Evolutionary conservation across 2,113 vertebrate species (phyloP).

Genomic region (Amblyopsis rosae): DNA sequence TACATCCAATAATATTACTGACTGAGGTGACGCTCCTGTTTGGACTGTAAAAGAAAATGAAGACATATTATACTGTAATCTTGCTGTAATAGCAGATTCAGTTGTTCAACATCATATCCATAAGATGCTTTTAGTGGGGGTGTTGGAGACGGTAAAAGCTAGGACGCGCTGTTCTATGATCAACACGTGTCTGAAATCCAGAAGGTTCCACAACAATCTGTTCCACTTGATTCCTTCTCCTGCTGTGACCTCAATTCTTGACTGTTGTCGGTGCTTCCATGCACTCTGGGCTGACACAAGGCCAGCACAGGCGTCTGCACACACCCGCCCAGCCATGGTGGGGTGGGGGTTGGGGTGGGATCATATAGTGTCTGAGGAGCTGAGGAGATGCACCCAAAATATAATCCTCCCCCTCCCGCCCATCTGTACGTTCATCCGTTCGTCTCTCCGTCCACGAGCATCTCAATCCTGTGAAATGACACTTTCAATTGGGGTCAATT

Average conservation of each 20-base stretch:
- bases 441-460: conserved; percentile 33
- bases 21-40: background rate
- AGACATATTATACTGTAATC: background rate
- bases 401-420: conserved; percentile 49
- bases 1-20: background rate
- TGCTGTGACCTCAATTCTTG: conserved; percentile 74
- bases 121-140: conserved; percentile 52
- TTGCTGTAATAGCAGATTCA: too few species aligned
- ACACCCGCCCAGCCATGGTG: conserved; percentile 36
- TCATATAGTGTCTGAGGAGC: conserved; percentile 31
- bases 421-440: conserved; percentile 19
- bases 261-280: conserved; percentile 68
- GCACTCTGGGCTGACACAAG: conserved; percentile 61
- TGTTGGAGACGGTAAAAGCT: conserved; percentile 63
- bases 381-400: conserved; percentile 43
- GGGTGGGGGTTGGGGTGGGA: conserved; percentile 25
- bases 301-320: conserved; percentile 40
- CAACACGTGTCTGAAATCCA: conserved; percentile 76
- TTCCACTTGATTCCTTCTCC: conserved; percentile 73
- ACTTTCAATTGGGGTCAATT: conserved; percentile 81
- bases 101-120: conserved; percentile 29
- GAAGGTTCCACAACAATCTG: conserved; percentile 75
- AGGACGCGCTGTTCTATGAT: conserved; percentile 62
- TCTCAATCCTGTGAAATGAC: conserved; percentile 72
- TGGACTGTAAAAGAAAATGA: background rate